A percentile compares a stretch with the other conserved stretches of the same genome.
These are phyloP conservation scores for Scomberomorus guttatus DNA, from an alignment of 2,797 vertebrate species.

Conservation along the genomic window DNA sequence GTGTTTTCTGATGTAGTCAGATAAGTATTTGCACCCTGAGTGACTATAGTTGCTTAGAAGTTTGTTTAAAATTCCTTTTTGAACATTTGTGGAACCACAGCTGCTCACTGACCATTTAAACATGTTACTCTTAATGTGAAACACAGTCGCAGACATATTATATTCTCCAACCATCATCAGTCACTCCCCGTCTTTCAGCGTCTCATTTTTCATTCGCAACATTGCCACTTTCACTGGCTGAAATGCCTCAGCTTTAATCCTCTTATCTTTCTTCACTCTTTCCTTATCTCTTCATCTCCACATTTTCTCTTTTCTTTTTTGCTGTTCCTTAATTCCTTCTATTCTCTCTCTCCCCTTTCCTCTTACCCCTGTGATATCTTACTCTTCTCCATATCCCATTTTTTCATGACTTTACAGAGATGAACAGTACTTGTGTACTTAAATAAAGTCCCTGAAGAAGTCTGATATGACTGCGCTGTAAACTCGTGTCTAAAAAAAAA, in stretches of 20 bases:
- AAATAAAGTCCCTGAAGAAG: slow-evolving; percentile 1
- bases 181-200: slow-evolving; percentile 38
- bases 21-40: slow-evolving; percentile 16
- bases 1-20: slow-evolving; percentile 24
- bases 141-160: slow-evolving; percentile 11
- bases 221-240: slow-evolving; percentile 27
- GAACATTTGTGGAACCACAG: slow-evolving; percentile 23
- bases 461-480: background rate
- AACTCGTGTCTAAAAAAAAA: slow-evolving; percentile 34
- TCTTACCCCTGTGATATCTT: slow-evolving; percentile 8
- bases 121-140: slow-evolving; percentile 23
- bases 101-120: slow-evolving; percentile 39
- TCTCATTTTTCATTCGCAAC: slow-evolving; percentile 56
- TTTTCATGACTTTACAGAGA: slow-evolving; percentile 7
- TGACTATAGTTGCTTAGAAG: background rate
- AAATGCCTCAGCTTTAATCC: slow-evolving; percentile 33
- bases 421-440: slow-evolving; percentile 18
- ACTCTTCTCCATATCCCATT: slow-evolving; percentile 3
- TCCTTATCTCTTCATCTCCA: slow-evolving; percentile 16
- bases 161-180: slow-evolving; percentile 42
- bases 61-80: background rate
- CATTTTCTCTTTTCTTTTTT: background rate
- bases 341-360: background rate
- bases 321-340: background rate
- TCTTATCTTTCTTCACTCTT: slow-evolving; percentile 22